Evolutionary conservation across 1,140 invertebrate genomes (phyloP).

Genomic region (Adelges cooleyi): DNA sequence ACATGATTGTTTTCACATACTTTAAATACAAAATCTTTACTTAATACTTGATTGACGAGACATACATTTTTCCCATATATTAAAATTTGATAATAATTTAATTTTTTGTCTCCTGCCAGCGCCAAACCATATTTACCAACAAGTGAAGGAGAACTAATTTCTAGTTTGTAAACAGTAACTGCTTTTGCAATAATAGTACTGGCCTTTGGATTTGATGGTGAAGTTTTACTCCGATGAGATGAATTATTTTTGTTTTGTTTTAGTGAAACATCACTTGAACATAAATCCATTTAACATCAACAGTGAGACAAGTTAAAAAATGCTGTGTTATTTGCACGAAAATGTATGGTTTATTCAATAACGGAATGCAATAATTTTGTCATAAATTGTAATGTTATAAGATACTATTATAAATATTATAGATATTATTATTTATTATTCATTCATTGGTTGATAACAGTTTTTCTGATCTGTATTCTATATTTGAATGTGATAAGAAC

Average conservation of each 20-base stretch:
- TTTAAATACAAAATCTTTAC: background rate
- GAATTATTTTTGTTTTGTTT: background rate
- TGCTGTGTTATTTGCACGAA: too few relatives aligned
- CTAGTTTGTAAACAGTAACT: background rate
- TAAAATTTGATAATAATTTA: conserved; percentile 6
- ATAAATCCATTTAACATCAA: too few relatives aligned
- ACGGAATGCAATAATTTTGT: too few relatives aligned
- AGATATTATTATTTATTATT: too few relatives aligned
- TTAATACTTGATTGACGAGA: background rate
- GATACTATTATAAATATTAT: too few relatives aligned
- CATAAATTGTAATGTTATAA: too few relatives aligned
- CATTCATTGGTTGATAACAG: too few relatives aligned
- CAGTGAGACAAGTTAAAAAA: too few relatives aligned
- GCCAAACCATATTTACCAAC: conserved; percentile 18
- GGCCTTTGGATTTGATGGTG: background rate
- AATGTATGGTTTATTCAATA: too few relatives aligned
- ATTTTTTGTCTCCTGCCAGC: background rate
- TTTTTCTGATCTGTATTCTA: too few relatives aligned
- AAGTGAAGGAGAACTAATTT: background rate
- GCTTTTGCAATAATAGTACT: background rate
- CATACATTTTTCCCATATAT: background rate
- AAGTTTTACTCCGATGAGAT: background rate
- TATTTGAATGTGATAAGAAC: too few relatives aligned
- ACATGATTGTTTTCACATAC: background rate
- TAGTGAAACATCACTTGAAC: too few relatives aligned